phyloP scores from a whole-genome alignment of 1,140 invertebrate species.

The Drosophila tropicalis region DNA sequence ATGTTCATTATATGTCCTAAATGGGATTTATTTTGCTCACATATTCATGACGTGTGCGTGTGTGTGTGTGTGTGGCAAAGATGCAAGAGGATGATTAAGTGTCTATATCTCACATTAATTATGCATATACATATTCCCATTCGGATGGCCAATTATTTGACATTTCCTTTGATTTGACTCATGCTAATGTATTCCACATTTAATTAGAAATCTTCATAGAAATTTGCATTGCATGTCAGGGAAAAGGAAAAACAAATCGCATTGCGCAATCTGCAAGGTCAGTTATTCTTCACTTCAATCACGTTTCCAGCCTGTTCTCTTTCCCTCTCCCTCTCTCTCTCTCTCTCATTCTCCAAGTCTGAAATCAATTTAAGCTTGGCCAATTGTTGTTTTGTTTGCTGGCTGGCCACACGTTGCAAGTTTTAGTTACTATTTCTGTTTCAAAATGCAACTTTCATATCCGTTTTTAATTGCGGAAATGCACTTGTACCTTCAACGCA shows the following conservation, averaged over 20 bases:
- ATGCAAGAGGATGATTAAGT: not conserved
- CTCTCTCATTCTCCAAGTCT: no score
- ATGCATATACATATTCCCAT: not conserved
- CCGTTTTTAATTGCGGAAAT: conserved; percentile 79
- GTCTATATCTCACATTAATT: not conserved
- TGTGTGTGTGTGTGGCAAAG: not conserved
- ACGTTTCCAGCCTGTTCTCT: conserved; percentile 19
- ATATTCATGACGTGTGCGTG: conserved; percentile 52
- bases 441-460: conserved; percentile 47
- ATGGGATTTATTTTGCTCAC: conserved; percentile 47
- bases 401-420: conserved; percentile 36
- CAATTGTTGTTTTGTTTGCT: conserved; percentile 24
- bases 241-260: not conserved
- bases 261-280: conserved; percentile 9
- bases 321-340: conserved; percentile 17
- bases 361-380: conserved; percentile 53
- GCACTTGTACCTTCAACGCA: conserved; percentile 49
- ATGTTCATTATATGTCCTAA: conserved; percentile 25
- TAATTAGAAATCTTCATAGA: not conserved
- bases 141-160: not conserved
- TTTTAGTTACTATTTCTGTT: conserved; percentile 36
- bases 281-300: conserved; percentile 17
- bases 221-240: not conserved
- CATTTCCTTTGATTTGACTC: not conserved
- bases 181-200: conserved; percentile 2